A percentile compares a stretch with the other conserved stretches of the same genome.
Conservation (phyloP, 53 echinoderm and acorn worm species). For the Holothuria leucospilota region DNA sequence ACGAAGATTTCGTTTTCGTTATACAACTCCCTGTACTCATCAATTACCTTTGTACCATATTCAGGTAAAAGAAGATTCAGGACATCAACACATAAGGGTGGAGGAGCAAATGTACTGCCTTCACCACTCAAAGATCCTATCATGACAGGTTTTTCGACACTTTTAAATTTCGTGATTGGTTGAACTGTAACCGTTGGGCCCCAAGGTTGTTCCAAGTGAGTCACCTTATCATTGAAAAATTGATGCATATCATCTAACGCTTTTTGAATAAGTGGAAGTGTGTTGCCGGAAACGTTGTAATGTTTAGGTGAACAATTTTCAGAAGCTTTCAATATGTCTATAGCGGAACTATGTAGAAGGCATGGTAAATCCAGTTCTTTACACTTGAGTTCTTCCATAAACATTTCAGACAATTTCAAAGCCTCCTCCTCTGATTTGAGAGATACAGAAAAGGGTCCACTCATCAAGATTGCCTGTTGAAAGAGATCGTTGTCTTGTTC, state of each 20-base stretch:
- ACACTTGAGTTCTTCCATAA: background rate
- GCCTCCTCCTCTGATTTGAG: conserved; percentile 17
- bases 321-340: background rate
- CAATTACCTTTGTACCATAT: background rate
- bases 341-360: background rate
- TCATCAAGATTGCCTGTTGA: conserved; percentile 23
- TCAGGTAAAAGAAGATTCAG: background rate
- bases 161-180: conserved; percentile 4
- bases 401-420: background rate
- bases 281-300: too few species aligned
- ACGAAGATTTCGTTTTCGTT: background rate
- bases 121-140: conserved; percentile 23
- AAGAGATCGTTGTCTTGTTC: background rate
- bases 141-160: conserved; percentile 29
- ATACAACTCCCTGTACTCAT: background rate
- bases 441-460: conserved; percentile 24
- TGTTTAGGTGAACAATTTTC: too few species aligned
- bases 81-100: background rate
- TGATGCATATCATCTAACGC: too few species aligned
- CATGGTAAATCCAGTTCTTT: background rate
- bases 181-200: conserved; percentile 34
- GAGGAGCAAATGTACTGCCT: background rate
- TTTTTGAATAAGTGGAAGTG: too few species aligned
- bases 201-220: conserved; percentile 11
- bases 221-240: too few species aligned